Base-by-base conservation (phyloP, 2,888 invertebrate species). In the Lepidochrysops patricia region DNA sequence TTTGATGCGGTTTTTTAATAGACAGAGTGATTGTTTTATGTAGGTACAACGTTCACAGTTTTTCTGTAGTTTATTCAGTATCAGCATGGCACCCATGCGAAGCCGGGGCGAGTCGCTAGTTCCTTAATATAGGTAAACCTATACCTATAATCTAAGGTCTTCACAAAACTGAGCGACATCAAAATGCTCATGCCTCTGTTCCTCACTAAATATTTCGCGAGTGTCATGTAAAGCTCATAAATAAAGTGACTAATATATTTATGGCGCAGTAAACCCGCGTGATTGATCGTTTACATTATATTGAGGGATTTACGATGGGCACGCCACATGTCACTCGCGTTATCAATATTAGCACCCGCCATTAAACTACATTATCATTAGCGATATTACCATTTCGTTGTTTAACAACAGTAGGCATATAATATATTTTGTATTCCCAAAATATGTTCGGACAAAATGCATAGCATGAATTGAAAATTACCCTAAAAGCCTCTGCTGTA, bases 301-400 rank as follows among this genome's bases (percentile, higher is more conserved):
- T 43, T 43, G 43, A 43, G 7, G 43, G 43, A 43, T 43, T 43
- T 43, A 43, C 43, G 43, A 23, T 12, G 37, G 15, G 19, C n/a
- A 19, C 19, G 43, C 43, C 43, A 19, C 43, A 19, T 23, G 43
- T 43, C 43, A 9, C 43, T 9, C 19, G 19, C 43, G 9, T 43
- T 43, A 43, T 43, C 43, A 15, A 19, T 19, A 43, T 43, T 43
- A 23, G 19, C 19, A 9, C 19, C 19, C 43, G 43, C 9, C 43
- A 43, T 43, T 19, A 43, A 43, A 43, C 43, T 43, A 43, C 43
- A 43, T 19, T 43, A 43, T 43, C 43, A 23, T 43, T 43, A 43
- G 9, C 15, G 19, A 19, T 43, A 29, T 23, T 43, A 23, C 23
- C 19, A 19, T 43, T 43, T 1, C 23, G 9, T 43, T 19, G 9